Conservation (phyloP, 2,113 vertebrate genomes). For the Henicopernis longicauda region DNA sequence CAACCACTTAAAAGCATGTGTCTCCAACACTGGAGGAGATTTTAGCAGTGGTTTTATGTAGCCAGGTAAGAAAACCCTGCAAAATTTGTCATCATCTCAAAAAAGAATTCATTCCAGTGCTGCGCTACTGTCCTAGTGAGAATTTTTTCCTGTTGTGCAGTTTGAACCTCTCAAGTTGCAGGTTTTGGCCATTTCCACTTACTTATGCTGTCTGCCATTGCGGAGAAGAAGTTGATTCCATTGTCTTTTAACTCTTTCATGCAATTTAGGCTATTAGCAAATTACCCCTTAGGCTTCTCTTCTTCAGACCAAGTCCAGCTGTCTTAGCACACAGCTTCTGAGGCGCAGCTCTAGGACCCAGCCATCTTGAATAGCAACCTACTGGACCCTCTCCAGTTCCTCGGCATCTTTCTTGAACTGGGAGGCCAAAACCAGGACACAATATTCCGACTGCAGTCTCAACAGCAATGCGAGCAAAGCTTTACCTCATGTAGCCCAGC, state of each 20-base stretch:
- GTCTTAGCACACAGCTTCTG: neutral
- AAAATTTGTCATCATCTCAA: rapidly evolving
- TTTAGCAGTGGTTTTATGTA: neutral
- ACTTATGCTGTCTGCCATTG: neutral
- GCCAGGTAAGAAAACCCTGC: neutral
- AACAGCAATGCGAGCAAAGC: neutral
- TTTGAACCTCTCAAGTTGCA: neutral
- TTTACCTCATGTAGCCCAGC: neutral
- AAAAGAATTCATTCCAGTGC: neutral
- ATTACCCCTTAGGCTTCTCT: neutral
- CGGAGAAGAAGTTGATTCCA: neutral
- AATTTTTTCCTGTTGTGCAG: neutral
- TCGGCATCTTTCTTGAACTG: neutral
- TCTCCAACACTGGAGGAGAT: neutral
- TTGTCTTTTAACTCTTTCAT: neutral
- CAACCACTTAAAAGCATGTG: neutral
- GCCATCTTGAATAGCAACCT: neutral
- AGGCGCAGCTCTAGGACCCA: neutral
- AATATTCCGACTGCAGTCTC: neutral
- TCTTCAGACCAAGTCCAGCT: neutral
- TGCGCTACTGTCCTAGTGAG: neutral
- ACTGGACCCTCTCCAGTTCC: neutral
- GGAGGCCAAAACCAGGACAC: neutral
- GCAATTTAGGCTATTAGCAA: neutral
- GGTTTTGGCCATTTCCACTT: neutral